Percentiles rank a stretch among this genome's conserved stretches.
Evolutionary conservation across 2,113 vertebrate species (phyloP).

Genomic region (Morone chrysops): DNA sequence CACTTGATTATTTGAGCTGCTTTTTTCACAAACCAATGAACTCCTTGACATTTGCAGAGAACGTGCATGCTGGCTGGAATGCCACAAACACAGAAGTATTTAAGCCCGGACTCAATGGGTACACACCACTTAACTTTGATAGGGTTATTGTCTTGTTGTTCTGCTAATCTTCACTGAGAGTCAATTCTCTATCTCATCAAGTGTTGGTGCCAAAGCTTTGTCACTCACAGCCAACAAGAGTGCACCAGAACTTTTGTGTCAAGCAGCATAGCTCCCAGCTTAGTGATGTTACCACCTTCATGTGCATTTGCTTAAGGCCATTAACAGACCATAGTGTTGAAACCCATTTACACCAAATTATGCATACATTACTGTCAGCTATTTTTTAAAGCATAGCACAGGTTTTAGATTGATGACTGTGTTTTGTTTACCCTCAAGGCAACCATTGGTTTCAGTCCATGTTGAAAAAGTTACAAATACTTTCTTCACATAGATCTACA

Average conservation of each 20-base stretch:
- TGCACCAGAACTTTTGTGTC: not conserved
- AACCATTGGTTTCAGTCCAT: not conserved
- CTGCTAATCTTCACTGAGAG: not conserved
- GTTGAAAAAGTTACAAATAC: slow-evolving; percentile 3
- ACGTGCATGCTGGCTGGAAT: no score
- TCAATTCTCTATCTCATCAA: not conserved
- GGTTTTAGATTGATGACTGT: slow-evolving; percentile 8
- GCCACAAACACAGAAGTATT: not conserved
- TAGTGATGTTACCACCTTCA: slow-evolving; percentile 1
- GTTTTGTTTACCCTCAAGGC: not conserved
- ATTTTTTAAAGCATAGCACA: not conserved
- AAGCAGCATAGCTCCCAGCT: not conserved
- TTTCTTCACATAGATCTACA: not conserved
- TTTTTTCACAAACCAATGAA: not conserved
- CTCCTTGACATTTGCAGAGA: not conserved
- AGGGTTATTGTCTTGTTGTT: not conserved
- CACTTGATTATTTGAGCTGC: not conserved
- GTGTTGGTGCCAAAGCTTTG: slow-evolving; percentile 8
- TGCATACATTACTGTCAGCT: slow-evolving; percentile 22
- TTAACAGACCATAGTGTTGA: slow-evolving; percentile 11
- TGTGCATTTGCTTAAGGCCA: slow-evolving; percentile 23
- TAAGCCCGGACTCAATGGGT: not conserved
- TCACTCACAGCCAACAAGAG: not conserved
- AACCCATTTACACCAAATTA: slow-evolving; percentile 30
- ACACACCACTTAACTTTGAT: not conserved